Percentiles rank a stretch among this genome's conserved stretches.
Evolutionary conservation across 2,888 invertebrate species (phyloP).

Genomic region (Hylaea fasciaria): DNA sequence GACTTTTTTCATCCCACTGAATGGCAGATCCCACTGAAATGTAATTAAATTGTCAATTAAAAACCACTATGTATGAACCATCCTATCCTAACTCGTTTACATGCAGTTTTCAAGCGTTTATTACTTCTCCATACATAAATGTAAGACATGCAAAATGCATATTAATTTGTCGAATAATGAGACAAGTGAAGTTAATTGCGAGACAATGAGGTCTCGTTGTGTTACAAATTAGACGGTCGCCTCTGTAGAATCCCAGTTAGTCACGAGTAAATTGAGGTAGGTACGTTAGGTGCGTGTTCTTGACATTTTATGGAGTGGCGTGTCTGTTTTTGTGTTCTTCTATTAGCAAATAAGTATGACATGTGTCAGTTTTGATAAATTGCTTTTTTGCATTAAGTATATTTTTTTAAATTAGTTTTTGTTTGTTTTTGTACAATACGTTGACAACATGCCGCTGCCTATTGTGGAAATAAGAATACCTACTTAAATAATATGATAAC

Average conservation of each 20-base stretch:
- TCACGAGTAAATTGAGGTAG: constrained; percentile 19
- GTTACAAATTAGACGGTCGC: constrained; percentile 25
- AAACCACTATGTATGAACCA: neutral
- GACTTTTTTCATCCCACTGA: constrained; percentile 2
- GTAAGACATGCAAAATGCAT: constrained; percentile 18
- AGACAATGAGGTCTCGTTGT: constrained; percentile 37
- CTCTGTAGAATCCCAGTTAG: constrained; percentile 18
- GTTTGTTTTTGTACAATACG: neutral
- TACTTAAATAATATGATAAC: too few species aligned
- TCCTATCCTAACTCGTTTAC: constrained; percentile 1
- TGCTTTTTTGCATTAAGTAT: neutral
- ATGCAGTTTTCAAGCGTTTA: neutral
- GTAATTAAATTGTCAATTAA: constrained; percentile 2
- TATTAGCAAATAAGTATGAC: constrained; percentile 1
- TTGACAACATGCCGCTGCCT: too few species aligned
- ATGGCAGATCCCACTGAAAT: constrained; percentile 8
- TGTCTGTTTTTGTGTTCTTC: constrained; percentile 22
- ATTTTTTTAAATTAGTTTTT: neutral
- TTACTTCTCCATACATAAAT: neutral
- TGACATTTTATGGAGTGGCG: constrained; percentile 22
- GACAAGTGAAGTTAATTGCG: constrained; percentile 33
- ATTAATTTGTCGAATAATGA: constrained; percentile 19
- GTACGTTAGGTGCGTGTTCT: constrained; percentile 17
- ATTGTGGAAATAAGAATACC: too few species aligned
- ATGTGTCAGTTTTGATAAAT: neutral